These are phyloP conservation scores for Sphyrna mokarran DNA, from an alignment of 2,113 vertebrate genomes.

Conservation along the genomic window DNA sequence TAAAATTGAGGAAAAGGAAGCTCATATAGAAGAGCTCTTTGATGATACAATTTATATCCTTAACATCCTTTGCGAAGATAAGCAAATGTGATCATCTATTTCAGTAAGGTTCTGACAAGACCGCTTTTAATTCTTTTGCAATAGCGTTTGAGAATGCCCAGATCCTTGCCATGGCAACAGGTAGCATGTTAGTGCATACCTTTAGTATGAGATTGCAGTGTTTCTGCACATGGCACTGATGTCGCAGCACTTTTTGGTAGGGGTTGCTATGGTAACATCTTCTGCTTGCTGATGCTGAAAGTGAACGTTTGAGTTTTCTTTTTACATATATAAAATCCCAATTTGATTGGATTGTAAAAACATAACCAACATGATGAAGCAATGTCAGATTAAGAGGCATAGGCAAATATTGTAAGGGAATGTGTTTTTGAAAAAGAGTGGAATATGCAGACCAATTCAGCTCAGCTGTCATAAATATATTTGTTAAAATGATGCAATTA, in stretches of 20 bases:
- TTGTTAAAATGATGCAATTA: background rate
- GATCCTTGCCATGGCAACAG: conserved; percentile 30
- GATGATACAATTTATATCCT: background rate
- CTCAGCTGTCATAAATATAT: background rate
- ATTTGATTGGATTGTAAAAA: background rate
- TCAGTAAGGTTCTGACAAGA: background rate
- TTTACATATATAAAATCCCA: background rate
- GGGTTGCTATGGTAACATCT: conserved; percentile 29
- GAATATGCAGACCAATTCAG: background rate
- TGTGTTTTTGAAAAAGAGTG: background rate
- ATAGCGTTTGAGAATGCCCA: background rate
- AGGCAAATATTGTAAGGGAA: background rate
- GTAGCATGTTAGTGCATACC: background rate
- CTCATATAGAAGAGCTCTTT: background rate
- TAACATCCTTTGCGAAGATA: background rate
- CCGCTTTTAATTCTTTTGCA: background rate
- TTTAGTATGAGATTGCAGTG: background rate
- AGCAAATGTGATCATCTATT: background rate
- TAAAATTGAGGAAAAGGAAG: background rate
- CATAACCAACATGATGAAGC: background rate
- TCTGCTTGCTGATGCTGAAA: background rate
- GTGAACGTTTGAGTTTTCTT: background rate
- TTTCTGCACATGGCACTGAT: background rate
- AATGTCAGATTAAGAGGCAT: background rate
- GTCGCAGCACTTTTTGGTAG: background rate